These are phyloP conservation scores for Acropora tenuis DNA, from an alignment of 64 coral and sea anemone species.

Conservation along the genomic window DNA sequence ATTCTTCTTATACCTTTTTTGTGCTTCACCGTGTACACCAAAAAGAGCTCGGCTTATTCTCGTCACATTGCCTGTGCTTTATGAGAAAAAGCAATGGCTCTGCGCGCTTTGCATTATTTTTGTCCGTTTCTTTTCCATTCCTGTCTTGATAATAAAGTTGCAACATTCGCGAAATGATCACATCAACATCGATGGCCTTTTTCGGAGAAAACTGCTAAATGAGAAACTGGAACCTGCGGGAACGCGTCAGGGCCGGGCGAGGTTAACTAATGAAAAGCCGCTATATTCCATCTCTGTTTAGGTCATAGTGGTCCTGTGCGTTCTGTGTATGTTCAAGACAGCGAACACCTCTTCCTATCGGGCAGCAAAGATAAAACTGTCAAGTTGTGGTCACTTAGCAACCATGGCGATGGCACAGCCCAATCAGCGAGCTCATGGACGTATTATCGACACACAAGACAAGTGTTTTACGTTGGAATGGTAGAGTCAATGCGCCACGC, in stretches of 20 bases:
- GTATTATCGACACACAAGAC: constrained; percentile 76
- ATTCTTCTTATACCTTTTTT: background rate
- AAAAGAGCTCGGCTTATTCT: too few species aligned
- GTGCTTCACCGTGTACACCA: background rate
- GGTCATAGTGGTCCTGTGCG: constrained; percentile 90
- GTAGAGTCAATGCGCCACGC: constrained; percentile 84
- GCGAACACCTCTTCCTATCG: constrained; percentile 92
- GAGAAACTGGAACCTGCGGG: too few species aligned
- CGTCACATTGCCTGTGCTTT: too few species aligned
- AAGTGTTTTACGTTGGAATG: constrained; percentile 92
- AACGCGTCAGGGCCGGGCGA: too few species aligned
- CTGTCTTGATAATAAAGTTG: too few species aligned
- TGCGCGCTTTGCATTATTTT: too few species aligned
- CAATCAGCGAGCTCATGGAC: constrained; percentile 99
- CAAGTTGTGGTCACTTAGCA: constrained; percentile 96
- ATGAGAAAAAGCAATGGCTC: too few species aligned
- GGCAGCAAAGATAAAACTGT: constrained; percentile 97
- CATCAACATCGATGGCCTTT: too few species aligned
- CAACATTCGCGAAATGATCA: too few species aligned
- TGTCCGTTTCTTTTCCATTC: too few species aligned
- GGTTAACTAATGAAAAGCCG: too few species aligned
- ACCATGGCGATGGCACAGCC: constrained; percentile 97
- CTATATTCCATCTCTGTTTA: background rate
- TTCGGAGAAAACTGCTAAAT: too few species aligned
- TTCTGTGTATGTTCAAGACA: constrained; percentile 89